Base-by-base conservation (phyloP, 2,888 invertebrate genomes). In the Noctua fimbriata region DNA sequence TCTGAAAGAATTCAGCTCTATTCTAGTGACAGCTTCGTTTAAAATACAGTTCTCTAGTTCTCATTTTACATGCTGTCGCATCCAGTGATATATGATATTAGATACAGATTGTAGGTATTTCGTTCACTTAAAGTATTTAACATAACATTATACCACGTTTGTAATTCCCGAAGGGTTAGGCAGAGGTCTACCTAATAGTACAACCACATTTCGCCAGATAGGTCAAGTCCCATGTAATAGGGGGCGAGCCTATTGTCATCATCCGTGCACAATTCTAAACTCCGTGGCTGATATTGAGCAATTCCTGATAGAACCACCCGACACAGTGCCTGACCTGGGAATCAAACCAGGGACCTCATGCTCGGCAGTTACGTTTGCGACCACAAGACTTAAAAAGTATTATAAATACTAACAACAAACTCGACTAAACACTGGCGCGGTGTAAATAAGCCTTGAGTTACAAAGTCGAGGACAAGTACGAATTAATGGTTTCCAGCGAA, bases 401-500 rank as follows among this genome's bases (percentile, higher is more conserved):
- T 63, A 21, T 36, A 41, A 67, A 47, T 65, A 28, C 9, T 18
- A 67, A 44, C 63, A 36, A 79, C 28, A 52, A 47, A 47, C 66
- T 65, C 41, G 21, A 49, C 55, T n/a, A 58, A 82, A 49, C 0
- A 69, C 63, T 73, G n/a, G 44, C 81, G 14, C 49, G 49, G 55
- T 85, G 82, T 82, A 69, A 81, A 73, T 52, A 85, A 58, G 63
- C 81, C 81, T 85, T 81, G 65, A 85, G 69, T 84, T 67, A 86
- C 63, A 78, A 86, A 72, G 72, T 75, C 69, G 87, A 74, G 84
- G 78, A 73, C 87, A 75, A 86, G 84, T 83, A 83, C 60, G 65
- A 80, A 73, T 76, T 79, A 76, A 85, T 80, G 81, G 70, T 16
- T 83, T 63, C 75, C 36, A 71, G 28, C 32, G 36, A 87, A 58